A percentile compares a stretch with the other conserved stretches of the same genome.
These are phyloP conservation scores for Trachelipus rathkii DNA, from an alignment of 1,140 invertebrate genomes.

Conservation along the genomic window DNA sequence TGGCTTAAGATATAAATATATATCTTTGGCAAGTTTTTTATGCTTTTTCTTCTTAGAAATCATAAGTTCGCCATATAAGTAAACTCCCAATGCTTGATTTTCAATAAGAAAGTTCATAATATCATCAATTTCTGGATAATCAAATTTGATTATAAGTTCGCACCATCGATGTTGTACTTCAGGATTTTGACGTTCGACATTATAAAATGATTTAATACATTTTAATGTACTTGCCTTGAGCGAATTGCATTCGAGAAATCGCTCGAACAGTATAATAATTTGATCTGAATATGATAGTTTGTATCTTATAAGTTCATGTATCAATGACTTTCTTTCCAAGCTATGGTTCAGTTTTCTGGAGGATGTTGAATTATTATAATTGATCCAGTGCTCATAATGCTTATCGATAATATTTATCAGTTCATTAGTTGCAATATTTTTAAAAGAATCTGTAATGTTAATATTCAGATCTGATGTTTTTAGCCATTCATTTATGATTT, in stretches of 20 bases:
- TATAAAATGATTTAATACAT: conserved; percentile 35
- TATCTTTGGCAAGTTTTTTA: not conserved
- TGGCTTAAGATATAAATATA: not conserved
- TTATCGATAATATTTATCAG: conserved; percentile 25
- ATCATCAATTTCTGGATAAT: conserved; percentile 46
- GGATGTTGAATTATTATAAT: conserved; percentile 2
- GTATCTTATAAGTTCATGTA: not conserved
- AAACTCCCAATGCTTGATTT: conserved; percentile 49
- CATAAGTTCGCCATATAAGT: conserved; percentile 49
- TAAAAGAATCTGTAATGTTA: conserved; percentile 29
- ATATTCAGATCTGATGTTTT: conserved; percentile 36
- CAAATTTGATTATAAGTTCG: conserved; percentile 51
- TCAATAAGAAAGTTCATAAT: conserved; percentile 48
- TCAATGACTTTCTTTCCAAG: conserved; percentile 29
- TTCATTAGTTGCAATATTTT: conserved; percentile 21
- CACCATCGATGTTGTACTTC: conserved; percentile 52
- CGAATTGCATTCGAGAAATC: conserved; percentile 38
- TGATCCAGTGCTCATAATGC: conserved; percentile 37
- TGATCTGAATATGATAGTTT: conserved; percentile 42
- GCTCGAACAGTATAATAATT: conserved; percentile 42
- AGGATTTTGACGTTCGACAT: conserved; percentile 43
- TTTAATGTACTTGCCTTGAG: conserved; percentile 20
- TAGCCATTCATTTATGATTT: conserved; percentile 42
- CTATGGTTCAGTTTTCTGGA: conserved; percentile 12
- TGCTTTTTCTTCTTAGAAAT: conserved; percentile 24